A percentile compares a stretch with the other conserved stretches of the same genome.
These are phyloP conservation scores for Styela clava DNA, from an alignment of 23 tunicate genomes.

Conservation along the genomic window DNA sequence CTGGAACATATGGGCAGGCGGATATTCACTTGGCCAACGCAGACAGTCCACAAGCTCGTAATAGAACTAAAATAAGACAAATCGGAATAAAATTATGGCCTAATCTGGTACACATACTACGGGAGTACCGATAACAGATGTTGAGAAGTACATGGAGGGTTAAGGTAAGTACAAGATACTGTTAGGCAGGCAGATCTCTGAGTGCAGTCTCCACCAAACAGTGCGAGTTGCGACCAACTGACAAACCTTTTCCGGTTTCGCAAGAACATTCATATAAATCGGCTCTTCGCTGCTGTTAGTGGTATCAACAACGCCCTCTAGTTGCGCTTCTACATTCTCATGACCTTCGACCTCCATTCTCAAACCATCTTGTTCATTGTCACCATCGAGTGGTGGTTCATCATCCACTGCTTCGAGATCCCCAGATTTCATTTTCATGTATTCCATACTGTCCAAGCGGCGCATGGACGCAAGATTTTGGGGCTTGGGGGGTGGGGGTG, in stretches of 20 bases:
- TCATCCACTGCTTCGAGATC: neutral
- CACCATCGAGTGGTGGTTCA: neutral
- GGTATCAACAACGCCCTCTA: neutral
- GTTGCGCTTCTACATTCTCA: constrained; percentile 6
- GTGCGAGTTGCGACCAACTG: neutral
- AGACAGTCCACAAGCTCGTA: too few species aligned
- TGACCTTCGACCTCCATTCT: constrained; percentile 15
- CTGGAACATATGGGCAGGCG: too few species aligned
- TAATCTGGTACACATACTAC: too few species aligned
- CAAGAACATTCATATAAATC: constrained; percentile 13
- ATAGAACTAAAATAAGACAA: too few species aligned
- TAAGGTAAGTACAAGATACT: neutral
- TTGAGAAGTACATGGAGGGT: neutral
- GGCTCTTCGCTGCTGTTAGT: constrained; percentile 4
- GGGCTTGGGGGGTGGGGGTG: constrained; percentile 19
- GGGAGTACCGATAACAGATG: too few species aligned
- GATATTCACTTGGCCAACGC: too few species aligned
- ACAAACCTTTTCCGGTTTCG: constrained; percentile 15
- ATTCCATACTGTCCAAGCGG: constrained; percentile 78
- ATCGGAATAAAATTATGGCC: too few species aligned
- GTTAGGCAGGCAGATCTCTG: neutral
- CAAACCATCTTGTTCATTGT: constrained; percentile 24
- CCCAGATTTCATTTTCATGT: constrained; percentile 34
- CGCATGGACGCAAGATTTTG: constrained; percentile 11
- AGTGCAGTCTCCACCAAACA: neutral